Evolutionary conservation across 2,888 invertebrate genomes (phyloP).

Genomic region (Drosophila limbata): DNA sequence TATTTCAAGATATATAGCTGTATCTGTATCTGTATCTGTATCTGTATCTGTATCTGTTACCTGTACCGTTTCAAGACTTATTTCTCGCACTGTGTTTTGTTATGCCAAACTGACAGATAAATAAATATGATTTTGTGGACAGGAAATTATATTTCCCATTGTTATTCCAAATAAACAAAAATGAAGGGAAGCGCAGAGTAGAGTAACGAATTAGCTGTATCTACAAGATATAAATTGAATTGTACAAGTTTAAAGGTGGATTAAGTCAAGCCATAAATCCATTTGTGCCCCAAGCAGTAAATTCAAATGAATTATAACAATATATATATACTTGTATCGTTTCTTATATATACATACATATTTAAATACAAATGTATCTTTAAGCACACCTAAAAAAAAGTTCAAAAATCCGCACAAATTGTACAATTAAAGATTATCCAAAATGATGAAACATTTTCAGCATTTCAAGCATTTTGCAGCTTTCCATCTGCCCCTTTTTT

Average conservation of each 20-base stretch:
- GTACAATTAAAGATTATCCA: conserved; percentile 37
- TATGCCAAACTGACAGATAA: conserved; percentile 48
- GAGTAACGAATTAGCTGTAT: conserved; percentile 7
- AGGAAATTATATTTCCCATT: conserved; percentile 68
- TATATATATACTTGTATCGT: conserved; percentile 4
- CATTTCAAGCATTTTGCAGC: conserved; percentile 6
- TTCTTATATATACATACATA: neutral
- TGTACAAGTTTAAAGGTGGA: conserved; percentile 71
- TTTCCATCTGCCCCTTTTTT: neutral
- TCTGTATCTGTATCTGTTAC: conserved; percentile 23
- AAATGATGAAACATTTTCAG: conserved; percentile 15
- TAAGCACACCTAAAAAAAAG: conserved; percentile 5
- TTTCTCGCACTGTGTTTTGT: conserved; percentile 39
- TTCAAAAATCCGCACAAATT: conserved; percentile 24
- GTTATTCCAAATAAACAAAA: conserved; percentile 28
- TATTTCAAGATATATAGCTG: conserved; percentile 6
- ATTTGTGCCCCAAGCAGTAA: conserved; percentile 47
- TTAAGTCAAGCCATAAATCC: conserved; percentile 79
- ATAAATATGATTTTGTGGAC: conserved; percentile 66
- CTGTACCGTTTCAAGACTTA: conserved; percentile 46
- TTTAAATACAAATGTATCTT: conserved; percentile 1
- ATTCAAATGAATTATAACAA: conserved; percentile 60
- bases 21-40: conserved; percentile 21
- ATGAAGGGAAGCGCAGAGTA: neutral
- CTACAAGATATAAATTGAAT: conserved; percentile 59